phyloP scores from a whole-genome alignment of 2,888 invertebrate species.

The Fragum sueziense region DNA sequence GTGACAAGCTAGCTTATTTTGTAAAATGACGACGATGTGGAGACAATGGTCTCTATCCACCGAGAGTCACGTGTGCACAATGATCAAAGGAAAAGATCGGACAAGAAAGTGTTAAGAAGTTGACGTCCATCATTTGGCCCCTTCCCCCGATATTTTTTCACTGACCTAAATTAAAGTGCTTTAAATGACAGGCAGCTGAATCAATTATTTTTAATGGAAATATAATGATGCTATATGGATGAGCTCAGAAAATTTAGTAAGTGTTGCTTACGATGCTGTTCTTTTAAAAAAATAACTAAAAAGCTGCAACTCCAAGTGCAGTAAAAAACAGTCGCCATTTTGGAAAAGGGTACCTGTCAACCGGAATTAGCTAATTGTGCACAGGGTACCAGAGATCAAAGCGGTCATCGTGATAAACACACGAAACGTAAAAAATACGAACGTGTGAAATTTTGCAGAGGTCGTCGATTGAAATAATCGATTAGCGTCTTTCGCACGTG shows the following conservation, averaged over 20 bases:
- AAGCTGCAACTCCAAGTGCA: too few relatives aligned
- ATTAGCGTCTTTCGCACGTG: not conserved
- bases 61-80: not conserved
- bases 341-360: not conserved
- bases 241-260: too few relatives aligned
- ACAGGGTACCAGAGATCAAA: not conserved
- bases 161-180: too few relatives aligned
- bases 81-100: not conserved
- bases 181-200: too few relatives aligned
- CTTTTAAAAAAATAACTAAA: too few relatives aligned
- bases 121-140: not conserved
- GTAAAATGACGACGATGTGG: not conserved
- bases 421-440: not conserved
- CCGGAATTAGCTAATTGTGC: not conserved
- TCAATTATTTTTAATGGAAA: too few relatives aligned
- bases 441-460: not conserved
- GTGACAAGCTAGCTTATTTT: conserved; percentile 5
- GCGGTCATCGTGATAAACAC: not conserved
- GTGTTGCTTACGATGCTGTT: too few relatives aligned
- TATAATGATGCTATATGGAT: too few relatives aligned
- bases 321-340: too few relatives aligned
- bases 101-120: not conserved
- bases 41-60: not conserved
- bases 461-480: not conserved
- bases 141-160: too few relatives aligned